Percentiles rank a stretch among this genome's conserved stretches.
Conservation (phyloP, 2,797 vertebrate genomes). For the Octomys mimax region DNA sequence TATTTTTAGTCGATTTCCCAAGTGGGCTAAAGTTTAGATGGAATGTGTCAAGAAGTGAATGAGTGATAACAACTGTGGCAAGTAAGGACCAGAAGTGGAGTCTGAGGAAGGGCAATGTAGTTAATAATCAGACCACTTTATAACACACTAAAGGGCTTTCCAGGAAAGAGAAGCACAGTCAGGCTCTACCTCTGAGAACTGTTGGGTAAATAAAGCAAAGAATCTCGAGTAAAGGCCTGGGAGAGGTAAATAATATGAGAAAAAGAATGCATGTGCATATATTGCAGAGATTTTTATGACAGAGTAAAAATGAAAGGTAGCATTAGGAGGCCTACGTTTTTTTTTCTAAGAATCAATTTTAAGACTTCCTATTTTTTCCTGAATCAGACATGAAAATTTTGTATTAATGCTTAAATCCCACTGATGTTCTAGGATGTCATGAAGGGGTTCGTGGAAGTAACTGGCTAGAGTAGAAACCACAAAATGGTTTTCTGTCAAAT, state of each 20-base stretch:
- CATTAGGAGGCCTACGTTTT: not conserved
- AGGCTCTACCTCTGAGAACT: not conserved
- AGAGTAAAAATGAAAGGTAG: constrained; percentile 45
- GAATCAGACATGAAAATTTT: constrained; percentile 19
- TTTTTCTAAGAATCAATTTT: constrained; percentile 38
- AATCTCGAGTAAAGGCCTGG: not conserved
- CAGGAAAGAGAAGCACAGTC: not conserved
- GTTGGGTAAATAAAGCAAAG: fast-evolving
- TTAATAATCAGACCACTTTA: not conserved
- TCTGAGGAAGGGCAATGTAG: not conserved
- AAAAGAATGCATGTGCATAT: not conserved
- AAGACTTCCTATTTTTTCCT: not conserved
- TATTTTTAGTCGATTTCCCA: not conserved
- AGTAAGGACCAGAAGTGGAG: not conserved
- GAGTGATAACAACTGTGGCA: not conserved
- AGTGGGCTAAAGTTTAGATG: not conserved
- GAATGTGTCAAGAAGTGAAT: not conserved
- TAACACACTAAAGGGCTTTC: not conserved
- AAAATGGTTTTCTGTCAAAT: constrained; percentile 68
- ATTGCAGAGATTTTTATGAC: constrained; percentile 29
- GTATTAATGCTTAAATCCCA: constrained; percentile 62
- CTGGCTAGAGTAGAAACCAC: not conserved
- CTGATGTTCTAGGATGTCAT: constrained; percentile 49
- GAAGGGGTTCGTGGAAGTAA: constrained; percentile 60
- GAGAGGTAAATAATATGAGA: not conserved